Evolutionary conservation across 2,888 invertebrate genomes (phyloP), one percentile per base, ranked within the genome.

Genomic region (Apodemia zela): DNA sequence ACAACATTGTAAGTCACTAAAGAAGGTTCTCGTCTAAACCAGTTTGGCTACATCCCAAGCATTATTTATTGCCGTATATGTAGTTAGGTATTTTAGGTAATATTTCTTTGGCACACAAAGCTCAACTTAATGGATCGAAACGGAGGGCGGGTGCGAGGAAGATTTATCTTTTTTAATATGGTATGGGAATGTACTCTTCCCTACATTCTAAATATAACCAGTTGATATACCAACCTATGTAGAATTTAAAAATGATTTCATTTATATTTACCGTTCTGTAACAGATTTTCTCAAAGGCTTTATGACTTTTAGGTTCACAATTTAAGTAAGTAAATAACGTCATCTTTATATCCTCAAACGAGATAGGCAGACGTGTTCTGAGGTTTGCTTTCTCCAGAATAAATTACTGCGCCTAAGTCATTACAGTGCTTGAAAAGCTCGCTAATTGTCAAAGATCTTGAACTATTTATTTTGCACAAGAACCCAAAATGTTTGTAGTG

Each of bases 131-230:
- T 86, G 84, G 81, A 81, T 74, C 76, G 77, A 69, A 73, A 71
- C 72, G 71, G 72, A 75, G 77, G 87, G 86, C 82, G 84, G 79
- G 82, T 77, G 75, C 72, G 71, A 67, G 68, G 72, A 81, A 87
- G 88, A 89, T 90, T 90, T 90, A 90, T 90, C 83, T 87, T 79
- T 84, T 85, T 78, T 82, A 84, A 85, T 82, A 80, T 79, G 73
- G 77, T 83, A 81, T 86, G 88, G 83, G 89, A 47, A 49, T 49
- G 18, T 49, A 18, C 49, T 49, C 10, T 0, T 18, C 18, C n/a
- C 49, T 49, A 17, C 10, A 49, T 49, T 49, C 49, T 18, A 15
- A 49, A 18, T 18, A 49, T 10, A n/a, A n/a, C 2, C 18, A 49
- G 10, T 49, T 49, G 17, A 18, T 49, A 18, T 17, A n/a, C n/a